These are phyloP conservation scores for Chrysogorgia sp. DNA, from an alignment of 92 coral and sea anemone species.

Conservation along the genomic window DNA sequence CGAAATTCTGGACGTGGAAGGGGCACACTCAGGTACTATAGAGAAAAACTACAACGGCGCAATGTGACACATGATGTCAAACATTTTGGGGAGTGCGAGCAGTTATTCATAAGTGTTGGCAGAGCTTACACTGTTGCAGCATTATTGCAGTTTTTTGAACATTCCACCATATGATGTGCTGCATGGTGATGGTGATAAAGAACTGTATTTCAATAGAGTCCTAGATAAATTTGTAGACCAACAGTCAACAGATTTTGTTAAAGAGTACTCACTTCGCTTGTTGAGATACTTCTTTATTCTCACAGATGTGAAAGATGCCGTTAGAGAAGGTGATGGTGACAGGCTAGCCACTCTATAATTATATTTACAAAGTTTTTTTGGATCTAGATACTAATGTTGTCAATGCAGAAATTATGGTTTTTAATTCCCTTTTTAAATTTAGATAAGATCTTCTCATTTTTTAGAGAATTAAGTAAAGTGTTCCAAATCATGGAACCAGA, in stretches of 20 bases:
- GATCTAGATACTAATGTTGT: no score
- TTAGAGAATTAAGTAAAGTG: no score
- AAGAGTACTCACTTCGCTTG: slow-evolving; percentile 48
- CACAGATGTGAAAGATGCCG: no score
- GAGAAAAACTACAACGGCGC: slow-evolving; percentile 14
- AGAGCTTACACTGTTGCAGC: slow-evolving; percentile 7
- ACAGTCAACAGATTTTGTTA: slow-evolving; percentile 16
- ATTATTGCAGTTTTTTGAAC: slow-evolving; percentile 11
- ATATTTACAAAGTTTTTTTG: no score
- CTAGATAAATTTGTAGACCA: slow-evolving; percentile 14
- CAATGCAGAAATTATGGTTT: no score
- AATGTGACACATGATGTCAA: slow-evolving; percentile 12
- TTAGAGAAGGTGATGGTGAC: slow-evolving; percentile 62
- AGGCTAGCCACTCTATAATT: slow-evolving; percentile 60
- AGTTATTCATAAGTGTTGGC: slow-evolving; percentile 17
- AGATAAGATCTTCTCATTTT: no score
- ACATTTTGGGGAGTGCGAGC: no score
- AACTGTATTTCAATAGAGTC: slow-evolving; percentile 4
- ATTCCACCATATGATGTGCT: slow-evolving; percentile 6
- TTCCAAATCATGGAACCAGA: no score
- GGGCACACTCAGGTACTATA: slow-evolving; percentile 15
- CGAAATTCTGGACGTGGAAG: no score
- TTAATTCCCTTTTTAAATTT: no score
- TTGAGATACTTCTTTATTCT: slow-evolving; percentile 46
- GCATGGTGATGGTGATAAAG: slow-evolving; percentile 16